phyloP scores from a whole-genome alignment of 2,797 vertebrate genomes.

The Tragopan temminckii region DNA sequence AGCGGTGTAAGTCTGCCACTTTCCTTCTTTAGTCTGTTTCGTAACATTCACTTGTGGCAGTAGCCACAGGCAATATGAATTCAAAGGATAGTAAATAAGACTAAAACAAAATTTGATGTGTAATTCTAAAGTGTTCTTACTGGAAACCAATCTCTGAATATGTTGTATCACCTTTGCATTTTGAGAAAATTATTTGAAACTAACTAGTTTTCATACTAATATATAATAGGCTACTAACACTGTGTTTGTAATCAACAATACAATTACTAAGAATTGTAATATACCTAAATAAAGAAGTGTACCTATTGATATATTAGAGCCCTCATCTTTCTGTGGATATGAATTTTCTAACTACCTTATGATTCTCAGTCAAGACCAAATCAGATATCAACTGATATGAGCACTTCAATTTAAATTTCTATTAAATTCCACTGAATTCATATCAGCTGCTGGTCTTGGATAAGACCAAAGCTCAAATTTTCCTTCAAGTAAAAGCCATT shows the following conservation, averaged over 20 bases:
- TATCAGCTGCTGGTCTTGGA: background rate
- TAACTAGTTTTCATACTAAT: background rate
- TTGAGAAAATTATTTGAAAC: background rate
- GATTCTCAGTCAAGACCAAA: background rate
- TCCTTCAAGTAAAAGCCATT: background rate
- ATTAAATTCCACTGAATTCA: slow-evolving; percentile 1
- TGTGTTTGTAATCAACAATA: background rate
- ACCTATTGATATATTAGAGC: background rate
- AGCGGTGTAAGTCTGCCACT: background rate
- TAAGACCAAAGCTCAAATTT: slow-evolving; percentile 13
- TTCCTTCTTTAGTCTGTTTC: background rate
- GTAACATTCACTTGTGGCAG: background rate
- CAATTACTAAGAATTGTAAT: background rate
- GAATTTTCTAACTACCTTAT: slow-evolving; percentile 6
- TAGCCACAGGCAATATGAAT: background rate
- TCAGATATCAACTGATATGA: background rate
- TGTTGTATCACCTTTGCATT: background rate
- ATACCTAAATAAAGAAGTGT: background rate
- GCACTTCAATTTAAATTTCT: background rate
- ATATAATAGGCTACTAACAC: background rate
- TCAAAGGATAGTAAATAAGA: background rate
- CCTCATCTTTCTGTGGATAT: background rate
- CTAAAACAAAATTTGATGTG: background rate
- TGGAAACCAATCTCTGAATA: background rate
- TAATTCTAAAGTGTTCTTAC: background rate